A percentile compares a stretch with the other conserved stretches of the same genome.
Evolutionary conservation across 2,888 invertebrate species (phyloP).

Genomic region (Drosophila atripex): DNA sequence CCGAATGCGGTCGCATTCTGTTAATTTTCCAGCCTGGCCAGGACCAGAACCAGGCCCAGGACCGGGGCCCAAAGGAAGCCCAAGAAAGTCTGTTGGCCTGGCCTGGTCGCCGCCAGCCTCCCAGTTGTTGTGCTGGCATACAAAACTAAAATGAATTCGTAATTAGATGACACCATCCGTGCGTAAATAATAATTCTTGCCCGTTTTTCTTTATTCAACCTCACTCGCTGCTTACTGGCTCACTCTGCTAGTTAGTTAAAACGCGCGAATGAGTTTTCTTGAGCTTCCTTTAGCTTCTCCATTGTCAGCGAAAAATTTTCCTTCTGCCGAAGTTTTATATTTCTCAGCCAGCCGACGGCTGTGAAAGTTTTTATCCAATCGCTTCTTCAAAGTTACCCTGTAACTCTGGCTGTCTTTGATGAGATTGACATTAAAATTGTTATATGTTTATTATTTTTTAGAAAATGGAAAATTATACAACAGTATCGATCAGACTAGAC

Average conservation of each 20-base stretch:
- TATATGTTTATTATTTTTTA: no score
- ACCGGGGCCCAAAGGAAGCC: slow-evolving; percentile 55
- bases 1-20: slow-evolving; percentile 67
- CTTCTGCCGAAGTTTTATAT: slow-evolving; percentile 60
- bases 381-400: slow-evolving; percentile 16
- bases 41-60: slow-evolving; percentile 3
- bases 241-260: slow-evolving; percentile 74
- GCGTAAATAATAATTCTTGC: slow-evolving; percentile 83
- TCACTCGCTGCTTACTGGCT: slow-evolving; percentile 13
- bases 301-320: slow-evolving; percentile 69
- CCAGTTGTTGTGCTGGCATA: slow-evolving; percentile 44
- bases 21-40: slow-evolving; percentile 62
- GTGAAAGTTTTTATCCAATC: slow-evolving; percentile 62
- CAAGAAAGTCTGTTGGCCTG: slow-evolving; percentile 40
- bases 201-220: slow-evolving; percentile 34
- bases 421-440: no score
- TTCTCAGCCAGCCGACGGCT: slow-evolving; percentile 54
- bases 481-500: no score
- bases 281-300: slow-evolving; percentile 45
- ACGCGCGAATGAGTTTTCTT: slow-evolving; percentile 79
- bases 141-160: slow-evolving; percentile 81
- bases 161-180: slow-evolving; percentile 84
- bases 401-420: not conserved
- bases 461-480: no score
- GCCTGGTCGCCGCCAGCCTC: not conserved